A percentile compares a stretch with the other conserved stretches of the same genome.
These are phyloP conservation scores for Rosalia funebris DNA, from an alignment of 2,888 invertebrate species.

Conservation along the genomic window DNA sequence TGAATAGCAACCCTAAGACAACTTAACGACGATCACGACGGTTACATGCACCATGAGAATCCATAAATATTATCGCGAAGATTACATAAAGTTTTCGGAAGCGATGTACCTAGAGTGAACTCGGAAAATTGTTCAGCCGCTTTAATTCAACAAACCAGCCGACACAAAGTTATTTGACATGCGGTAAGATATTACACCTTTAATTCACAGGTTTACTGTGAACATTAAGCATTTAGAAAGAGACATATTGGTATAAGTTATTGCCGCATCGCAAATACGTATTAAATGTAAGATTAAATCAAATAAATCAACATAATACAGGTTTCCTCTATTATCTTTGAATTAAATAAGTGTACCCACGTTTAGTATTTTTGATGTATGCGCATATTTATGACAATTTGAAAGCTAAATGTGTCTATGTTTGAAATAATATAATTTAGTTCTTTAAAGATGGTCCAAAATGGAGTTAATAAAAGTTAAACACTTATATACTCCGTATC, in stretches of 20 bases:
- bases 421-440: no score
- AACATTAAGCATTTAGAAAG: slow-evolving; percentile 36
- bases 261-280: slow-evolving; percentile 12
- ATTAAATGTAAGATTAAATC: slow-evolving; percentile 25
- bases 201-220: slow-evolving; percentile 35
- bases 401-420: no score
- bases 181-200: slow-evolving; percentile 37
- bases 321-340: no score
- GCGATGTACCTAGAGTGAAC: slow-evolving; percentile 6
- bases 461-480: no score
- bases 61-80: not conserved
- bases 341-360: no score
- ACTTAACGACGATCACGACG: not conserved
- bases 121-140: slow-evolving; percentile 2
- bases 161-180: slow-evolving; percentile 36
- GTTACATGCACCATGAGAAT: not conserved
- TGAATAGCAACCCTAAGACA: not conserved
- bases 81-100: slow-evolving; percentile 8
- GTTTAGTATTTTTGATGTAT: no score
- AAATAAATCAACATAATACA: slow-evolving; percentile 28
- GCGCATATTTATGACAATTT: no score
- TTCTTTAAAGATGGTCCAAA: no score
- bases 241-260: slow-evolving; percentile 34
- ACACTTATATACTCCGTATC: no score
- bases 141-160: slow-evolving; percentile 30